Evolutionary conservation across 2,113 vertebrate genomes (phyloP).

Genomic region (Arothron firmamentum): DNA sequence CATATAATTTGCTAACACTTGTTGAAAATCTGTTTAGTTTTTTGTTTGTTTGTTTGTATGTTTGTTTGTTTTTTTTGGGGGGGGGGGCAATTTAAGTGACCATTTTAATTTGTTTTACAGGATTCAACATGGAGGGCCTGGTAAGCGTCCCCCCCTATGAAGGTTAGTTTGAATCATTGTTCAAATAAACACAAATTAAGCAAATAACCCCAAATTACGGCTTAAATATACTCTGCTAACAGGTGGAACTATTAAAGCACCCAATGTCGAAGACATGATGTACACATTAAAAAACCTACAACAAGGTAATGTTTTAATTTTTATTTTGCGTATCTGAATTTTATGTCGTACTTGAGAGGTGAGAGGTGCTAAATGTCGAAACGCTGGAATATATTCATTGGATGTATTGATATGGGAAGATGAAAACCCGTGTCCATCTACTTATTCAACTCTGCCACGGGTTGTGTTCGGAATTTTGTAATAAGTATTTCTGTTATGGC

Average conservation of each 20-base stretch:
- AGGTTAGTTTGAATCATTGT: conserved; percentile 15
- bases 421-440: too few relatives aligned
- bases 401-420: too few relatives aligned
- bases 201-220: too few relatives aligned
- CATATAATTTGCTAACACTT: neutral
- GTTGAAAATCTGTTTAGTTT: neutral
- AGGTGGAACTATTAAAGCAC: conserved; percentile 32
- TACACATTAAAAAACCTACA: conserved; percentile 45
- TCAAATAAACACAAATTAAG: neutral
- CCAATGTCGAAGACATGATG: conserved; percentile 44
- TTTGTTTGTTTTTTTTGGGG: too few relatives aligned
- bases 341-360: too few relatives aligned
- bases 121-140: conserved; percentile 29
- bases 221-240: neutral
- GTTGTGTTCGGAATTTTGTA: too few relatives aligned
- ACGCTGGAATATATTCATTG: too few relatives aligned
- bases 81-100: neutral
- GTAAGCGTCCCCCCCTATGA: neutral
- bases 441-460: too few relatives aligned
- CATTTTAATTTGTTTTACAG: conserved; percentile 11
- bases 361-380: too few relatives aligned
- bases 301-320: conserved; percentile 41
- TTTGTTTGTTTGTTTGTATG: too few relatives aligned
- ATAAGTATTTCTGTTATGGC: too few relatives aligned
- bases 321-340: too few relatives aligned